Conservation (phyloP, 2,888 invertebrate species). For the Netelia inedita region DNA sequence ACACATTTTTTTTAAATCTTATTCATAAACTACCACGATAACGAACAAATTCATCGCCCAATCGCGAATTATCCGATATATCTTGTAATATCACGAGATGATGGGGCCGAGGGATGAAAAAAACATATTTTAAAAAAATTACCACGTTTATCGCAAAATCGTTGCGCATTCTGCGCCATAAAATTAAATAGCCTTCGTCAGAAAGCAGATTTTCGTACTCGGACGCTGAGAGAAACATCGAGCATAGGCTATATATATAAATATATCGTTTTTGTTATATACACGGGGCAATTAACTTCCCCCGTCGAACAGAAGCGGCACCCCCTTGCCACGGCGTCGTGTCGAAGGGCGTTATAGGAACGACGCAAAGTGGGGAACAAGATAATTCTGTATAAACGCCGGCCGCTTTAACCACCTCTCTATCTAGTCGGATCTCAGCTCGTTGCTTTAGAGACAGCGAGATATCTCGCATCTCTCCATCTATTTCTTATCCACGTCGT, state of each 20-base stretch:
- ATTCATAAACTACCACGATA: no score
- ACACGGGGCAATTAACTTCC: slow-evolving; percentile 64
- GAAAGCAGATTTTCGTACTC: background rate
- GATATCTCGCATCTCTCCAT: slow-evolving; percentile 32
- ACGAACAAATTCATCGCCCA: no score
- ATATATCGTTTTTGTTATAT: slow-evolving; percentile 5
- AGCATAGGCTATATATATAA: background rate
- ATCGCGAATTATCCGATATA: no score
- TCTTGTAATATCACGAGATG: no score
- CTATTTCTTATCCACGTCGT: slow-evolving; percentile 12
- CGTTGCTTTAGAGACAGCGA: background rate
- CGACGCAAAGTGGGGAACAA: slow-evolving; percentile 51
- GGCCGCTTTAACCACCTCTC: slow-evolving; percentile 55
- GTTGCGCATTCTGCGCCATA: background rate
- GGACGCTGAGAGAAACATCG: background rate
- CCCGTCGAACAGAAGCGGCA: slow-evolving; percentile 59
- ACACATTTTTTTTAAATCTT: no score
- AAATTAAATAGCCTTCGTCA: background rate
- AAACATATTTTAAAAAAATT: no score
- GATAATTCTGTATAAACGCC: slow-evolving; percentile 65
- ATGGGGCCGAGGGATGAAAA: no score
- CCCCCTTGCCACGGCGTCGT: slow-evolving; percentile 36
- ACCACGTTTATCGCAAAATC: no score
- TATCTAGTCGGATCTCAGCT: slow-evolving; percentile 50
- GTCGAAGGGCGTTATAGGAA: slow-evolving; percentile 52